These are phyloP conservation scores for Camelus bactrianus DNA, from an alignment of 2,113 vertebrate species.

Conservation along the genomic window DNA sequence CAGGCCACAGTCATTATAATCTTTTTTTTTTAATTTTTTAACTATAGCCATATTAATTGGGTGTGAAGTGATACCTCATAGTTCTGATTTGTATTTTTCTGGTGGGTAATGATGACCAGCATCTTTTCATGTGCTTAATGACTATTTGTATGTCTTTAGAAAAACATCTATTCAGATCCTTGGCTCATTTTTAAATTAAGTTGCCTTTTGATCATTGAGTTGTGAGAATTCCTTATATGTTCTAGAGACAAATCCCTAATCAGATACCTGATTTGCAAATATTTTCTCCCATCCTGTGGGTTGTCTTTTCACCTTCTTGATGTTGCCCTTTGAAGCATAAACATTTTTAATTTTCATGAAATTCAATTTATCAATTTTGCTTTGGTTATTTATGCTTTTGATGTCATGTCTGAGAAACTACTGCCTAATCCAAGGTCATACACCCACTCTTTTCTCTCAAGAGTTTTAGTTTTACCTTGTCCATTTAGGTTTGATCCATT, in stretches of 20 bases:
- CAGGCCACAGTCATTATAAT: not conserved
- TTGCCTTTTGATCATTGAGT: not conserved
- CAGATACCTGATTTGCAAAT: not conserved
- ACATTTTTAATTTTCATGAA: not conserved
- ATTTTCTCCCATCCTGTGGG: not conserved
- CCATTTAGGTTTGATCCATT: not conserved
- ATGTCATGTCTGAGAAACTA: not conserved
- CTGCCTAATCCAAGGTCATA: not conserved
- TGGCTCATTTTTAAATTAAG: not conserved
- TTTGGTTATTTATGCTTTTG: not conserved
- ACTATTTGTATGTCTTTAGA: not conserved
- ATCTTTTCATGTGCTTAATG: not conserved
- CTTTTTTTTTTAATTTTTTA: not conserved
- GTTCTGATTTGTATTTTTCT: not conserved
- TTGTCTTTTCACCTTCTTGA: not conserved
- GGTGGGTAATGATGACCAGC: not conserved
- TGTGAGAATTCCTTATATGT: not conserved
- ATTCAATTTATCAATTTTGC: not conserved
- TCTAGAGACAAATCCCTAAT: not conserved
- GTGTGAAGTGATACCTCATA: not conserved
- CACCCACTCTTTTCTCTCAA: not conserved
- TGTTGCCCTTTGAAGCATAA: not conserved
- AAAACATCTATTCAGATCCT: not conserved
- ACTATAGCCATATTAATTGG: not conserved
- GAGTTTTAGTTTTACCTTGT: not conserved